These are phyloP conservation scores for Monochamus saltuarius DNA, from an alignment of 1,140 invertebrate genomes.

Conservation along the genomic window DNA sequence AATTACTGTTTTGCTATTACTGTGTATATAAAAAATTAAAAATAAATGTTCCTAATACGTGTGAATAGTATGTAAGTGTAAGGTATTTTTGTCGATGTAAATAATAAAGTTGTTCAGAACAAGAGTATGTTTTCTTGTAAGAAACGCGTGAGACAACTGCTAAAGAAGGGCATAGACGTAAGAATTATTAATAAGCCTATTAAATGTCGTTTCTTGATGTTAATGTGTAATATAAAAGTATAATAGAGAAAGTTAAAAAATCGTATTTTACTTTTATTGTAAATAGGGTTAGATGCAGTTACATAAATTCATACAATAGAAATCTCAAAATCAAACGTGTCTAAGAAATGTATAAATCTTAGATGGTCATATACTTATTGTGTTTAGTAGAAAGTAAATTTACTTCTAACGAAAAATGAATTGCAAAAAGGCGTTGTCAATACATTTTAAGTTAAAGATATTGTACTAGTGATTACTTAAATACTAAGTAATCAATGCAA, in stretches of 20 bases:
- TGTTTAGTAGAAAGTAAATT: not conserved
- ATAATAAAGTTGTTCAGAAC: constrained; percentile 17
- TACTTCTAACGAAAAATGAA: no score
- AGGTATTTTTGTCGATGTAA: constrained; percentile 38
- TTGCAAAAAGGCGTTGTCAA: not conserved
- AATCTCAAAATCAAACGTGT: not conserved
- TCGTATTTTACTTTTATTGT: constrained; percentile 12
- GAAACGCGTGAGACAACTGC: constrained; percentile 25
- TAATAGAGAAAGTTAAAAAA: constrained; percentile 5
- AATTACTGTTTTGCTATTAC: constrained; percentile 33
- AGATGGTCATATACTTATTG: not conserved
- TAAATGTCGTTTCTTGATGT: constrained; percentile 42
- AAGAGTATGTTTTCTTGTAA: constrained; percentile 23
- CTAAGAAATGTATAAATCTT: no score
- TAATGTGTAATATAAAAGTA: constrained; percentile 27
- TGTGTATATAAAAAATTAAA: constrained; percentile 35
- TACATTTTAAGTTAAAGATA: no score
- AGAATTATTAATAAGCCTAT: constrained; percentile 35
- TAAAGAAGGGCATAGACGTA: constrained; percentile 49
- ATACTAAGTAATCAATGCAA: no score
- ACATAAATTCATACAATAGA: not conserved
- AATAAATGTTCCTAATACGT: constrained; percentile 45
- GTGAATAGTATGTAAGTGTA: constrained; percentile 35
- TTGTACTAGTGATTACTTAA: no score
- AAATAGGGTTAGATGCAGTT: constrained; percentile 2